Evolutionary conservation across 2,888 invertebrate genomes (phyloP).

Genomic region (Microctonus aethiopoides): DNA sequence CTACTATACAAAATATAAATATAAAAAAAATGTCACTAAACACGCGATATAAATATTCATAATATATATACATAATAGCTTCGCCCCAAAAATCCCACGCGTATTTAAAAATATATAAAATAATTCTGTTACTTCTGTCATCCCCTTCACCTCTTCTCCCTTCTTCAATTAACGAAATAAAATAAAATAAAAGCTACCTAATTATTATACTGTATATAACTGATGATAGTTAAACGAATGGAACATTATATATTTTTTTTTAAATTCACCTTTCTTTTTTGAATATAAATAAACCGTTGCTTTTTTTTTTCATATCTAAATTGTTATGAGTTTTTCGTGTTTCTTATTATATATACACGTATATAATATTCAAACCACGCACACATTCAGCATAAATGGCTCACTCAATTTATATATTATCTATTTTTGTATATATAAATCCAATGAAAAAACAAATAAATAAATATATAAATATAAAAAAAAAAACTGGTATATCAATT

Average conservation of each 20-base stretch:
- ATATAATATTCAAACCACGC: background rate
- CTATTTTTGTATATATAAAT: background rate
- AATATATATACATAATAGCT: constrained; percentile 8
- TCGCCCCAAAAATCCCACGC: constrained; percentile 8
- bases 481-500: background rate
- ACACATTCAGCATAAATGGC: constrained; percentile 32
- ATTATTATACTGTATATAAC: constrained; percentile 8
- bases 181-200: constrained; percentile 13
- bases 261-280: too few species aligned
- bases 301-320: constrained; percentile 40
- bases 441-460: too few species aligned
- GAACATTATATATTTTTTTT: too few species aligned
- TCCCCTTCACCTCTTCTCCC: background rate
- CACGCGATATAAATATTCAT: constrained; percentile 47
- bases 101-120: constrained; percentile 8
- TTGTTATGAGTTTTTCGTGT: constrained; percentile 44
- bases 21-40: background rate
- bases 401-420: constrained; percentile 19
- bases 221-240: constrained; percentile 13
- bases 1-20: background rate
- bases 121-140: background rate
- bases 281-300: constrained; percentile 29
- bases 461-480: background rate
- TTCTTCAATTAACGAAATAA: background rate
- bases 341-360: constrained; percentile 25